Conservation (phyloP, 2,113 vertebrate genomes). For the Cacatua alba region DNA sequence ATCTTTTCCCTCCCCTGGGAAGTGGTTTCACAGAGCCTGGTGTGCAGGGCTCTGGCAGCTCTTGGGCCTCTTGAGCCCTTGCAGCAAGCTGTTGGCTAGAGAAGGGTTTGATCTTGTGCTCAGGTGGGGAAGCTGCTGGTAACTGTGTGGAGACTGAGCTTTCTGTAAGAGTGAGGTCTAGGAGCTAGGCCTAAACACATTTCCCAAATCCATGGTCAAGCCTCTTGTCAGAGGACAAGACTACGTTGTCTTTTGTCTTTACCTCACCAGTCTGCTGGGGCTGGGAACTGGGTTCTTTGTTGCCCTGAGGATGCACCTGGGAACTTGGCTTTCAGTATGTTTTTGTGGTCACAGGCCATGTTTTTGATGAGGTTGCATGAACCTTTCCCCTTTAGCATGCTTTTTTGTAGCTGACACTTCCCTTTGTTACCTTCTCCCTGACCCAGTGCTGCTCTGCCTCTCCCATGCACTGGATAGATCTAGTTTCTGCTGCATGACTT, state of each 20-base stretch:
- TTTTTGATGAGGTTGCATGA: not conserved
- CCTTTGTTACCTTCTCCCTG: conserved; percentile 23
- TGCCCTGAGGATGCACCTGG: conserved; percentile 11
- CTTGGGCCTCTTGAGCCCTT: not conserved
- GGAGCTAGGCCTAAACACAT: not conserved
- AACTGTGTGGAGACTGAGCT: not conserved
- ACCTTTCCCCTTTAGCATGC: conserved; percentile 1
- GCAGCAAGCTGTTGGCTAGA: not conserved
- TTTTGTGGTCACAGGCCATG: conserved; percentile 20
- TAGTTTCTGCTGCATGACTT: conserved; percentile 30
- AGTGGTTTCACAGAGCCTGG: not conserved
- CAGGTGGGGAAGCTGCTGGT: not conserved
- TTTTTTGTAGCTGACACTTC: conserved; percentile 35
- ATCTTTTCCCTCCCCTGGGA: not conserved
- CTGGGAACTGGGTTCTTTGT: not conserved
- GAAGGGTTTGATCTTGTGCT: not conserved
- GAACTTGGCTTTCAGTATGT: conserved; percentile 40
- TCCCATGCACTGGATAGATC: conserved; percentile 30
- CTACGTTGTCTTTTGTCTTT: not conserved
- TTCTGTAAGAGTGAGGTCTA: not conserved
- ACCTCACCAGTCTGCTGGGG: not conserved
- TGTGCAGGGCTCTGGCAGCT: not conserved
- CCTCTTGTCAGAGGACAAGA: not conserved
- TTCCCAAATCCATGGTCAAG: not conserved
- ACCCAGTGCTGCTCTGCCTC: conserved; percentile 41